Conservation (phyloP, 2,888 invertebrate genomes). For the Drosophila mimetica region DNA sequence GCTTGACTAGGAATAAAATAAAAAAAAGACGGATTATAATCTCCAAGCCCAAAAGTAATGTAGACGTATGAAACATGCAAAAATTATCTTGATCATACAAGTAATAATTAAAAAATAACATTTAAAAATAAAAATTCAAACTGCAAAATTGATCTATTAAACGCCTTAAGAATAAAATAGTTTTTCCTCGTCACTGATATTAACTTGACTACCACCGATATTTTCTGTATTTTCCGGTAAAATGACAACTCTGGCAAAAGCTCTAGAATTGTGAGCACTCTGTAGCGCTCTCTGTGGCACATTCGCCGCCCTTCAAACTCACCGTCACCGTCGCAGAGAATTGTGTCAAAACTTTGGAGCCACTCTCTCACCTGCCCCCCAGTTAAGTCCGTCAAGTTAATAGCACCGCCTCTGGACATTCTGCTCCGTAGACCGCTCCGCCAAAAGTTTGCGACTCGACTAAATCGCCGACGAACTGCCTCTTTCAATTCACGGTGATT, state of each 20-base stretch:
- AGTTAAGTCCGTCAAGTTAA: slow-evolving; percentile 86
- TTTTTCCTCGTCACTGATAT: too few species aligned
- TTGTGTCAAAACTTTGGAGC: slow-evolving; percentile 90
- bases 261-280: slow-evolving; percentile 6
- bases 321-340: slow-evolving; percentile 95
- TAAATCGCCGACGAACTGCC: slow-evolving; percentile 18
- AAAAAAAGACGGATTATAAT: too few species aligned
- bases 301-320: slow-evolving; percentile 65
- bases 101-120: too few species aligned
- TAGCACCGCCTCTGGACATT: slow-evolving; percentile 82
- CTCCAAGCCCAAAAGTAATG: too few species aligned
- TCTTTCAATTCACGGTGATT: slow-evolving; percentile 24
- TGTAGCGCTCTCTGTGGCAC: neutral
- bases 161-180: too few species aligned
- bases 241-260: slow-evolving; percentile 21
- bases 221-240: neutral
- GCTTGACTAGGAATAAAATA: too few species aligned
- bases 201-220: neutral
- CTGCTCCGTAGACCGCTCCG: slow-evolving; percentile 37
- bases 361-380: slow-evolving; percentile 87
- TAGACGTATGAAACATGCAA: too few species aligned
- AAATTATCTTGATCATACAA: too few species aligned
- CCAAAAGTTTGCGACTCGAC: slow-evolving; percentile 41
- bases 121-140: too few species aligned
- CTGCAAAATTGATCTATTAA: too few species aligned